phyloP scores from a whole-genome alignment of 1,140 invertebrate species.

The Drosophila chauvacae region DNA sequence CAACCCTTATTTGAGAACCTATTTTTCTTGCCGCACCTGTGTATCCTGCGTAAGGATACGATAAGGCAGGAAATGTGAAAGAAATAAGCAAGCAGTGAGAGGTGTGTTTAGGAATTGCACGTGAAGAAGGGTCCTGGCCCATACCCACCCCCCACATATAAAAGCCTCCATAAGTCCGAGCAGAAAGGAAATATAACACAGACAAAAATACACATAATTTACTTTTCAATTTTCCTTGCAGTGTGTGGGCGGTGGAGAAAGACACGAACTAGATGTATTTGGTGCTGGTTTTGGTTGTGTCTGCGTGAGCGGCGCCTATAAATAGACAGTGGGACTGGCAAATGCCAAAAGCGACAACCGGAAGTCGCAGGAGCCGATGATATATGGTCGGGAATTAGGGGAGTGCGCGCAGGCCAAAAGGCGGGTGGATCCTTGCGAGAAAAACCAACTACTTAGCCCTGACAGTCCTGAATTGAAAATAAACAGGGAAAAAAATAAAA shows the following conservation, averaged over 20 bases:
- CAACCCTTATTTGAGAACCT: not conserved
- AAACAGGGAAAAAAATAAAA: conserved; percentile 30
- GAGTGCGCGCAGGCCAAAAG: conserved; percentile 1
- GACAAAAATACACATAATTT: conserved; percentile 43
- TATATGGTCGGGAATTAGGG: conserved; percentile 44
- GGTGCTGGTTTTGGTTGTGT: conserved; percentile 7
- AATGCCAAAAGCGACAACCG: conserved; percentile 60
- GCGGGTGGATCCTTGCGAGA: not conserved
- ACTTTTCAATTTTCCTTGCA: conserved; percentile 53
- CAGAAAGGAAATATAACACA: conserved; percentile 17
- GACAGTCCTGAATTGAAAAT: conserved; percentile 23
- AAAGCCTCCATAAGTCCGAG: conserved; percentile 9
- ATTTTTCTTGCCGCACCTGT: conserved; percentile 2
- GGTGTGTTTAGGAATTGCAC: conserved; percentile 32
- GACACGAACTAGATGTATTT: not conserved
- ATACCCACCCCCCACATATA: conserved; percentile 12
- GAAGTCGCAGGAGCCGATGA: conserved; percentile 64
- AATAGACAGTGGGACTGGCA: conserved; percentile 62
- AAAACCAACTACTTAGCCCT: conserved; percentile 28
- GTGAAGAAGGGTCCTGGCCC: conserved; percentile 20
- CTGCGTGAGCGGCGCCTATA: conserved; percentile 60
- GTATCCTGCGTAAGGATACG: not conserved
- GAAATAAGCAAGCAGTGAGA: conserved; percentile 26
- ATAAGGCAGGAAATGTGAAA: conserved; percentile 14
- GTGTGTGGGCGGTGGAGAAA: conserved; percentile 14